Evolutionary conservation across 1,140 invertebrate species (phyloP).

Genomic region (Glomeris maerens): DNA sequence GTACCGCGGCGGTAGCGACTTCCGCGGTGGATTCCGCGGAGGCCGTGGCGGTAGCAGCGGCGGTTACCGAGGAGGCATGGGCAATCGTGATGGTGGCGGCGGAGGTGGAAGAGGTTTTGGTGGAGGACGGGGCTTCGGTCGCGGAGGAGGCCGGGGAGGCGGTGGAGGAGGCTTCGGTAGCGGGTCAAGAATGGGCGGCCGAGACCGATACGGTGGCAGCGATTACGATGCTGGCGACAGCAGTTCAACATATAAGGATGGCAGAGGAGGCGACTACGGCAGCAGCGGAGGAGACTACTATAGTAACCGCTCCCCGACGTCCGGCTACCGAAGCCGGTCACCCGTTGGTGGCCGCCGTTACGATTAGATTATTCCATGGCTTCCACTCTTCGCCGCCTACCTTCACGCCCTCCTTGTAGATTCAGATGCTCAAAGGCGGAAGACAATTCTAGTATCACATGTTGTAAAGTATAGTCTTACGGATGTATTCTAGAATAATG

Average conservation of each 20-base stretch:
- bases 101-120: neutral
- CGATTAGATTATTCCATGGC: no score
- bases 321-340: conserved; percentile 10
- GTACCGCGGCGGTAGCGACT: conserved; percentile 4
- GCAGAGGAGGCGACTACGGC: neutral
- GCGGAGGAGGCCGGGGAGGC: neutral
- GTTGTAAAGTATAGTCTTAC: no score
- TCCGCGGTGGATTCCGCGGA: conserved; percentile 11
- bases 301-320: neutral
- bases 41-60: conserved; percentile 9
- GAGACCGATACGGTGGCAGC: conserved; percentile 5
- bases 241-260: no score
- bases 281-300: conserved; percentile 1
- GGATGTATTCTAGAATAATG: no score
- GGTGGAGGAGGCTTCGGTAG: conserved; percentile 6
- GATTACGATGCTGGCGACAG: no score
- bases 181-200: neutral
- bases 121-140: neutral
- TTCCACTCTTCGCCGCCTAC: no score
- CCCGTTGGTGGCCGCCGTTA: conserved; percentile 8
- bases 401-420: no score
- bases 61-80: conserved; percentile 6
- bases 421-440: no score
- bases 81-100: conserved; percentile 13
- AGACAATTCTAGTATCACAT: no score